phyloP scores from a whole-genome alignment of 2,888 invertebrate species.

The Drosophila formosana region DNA sequence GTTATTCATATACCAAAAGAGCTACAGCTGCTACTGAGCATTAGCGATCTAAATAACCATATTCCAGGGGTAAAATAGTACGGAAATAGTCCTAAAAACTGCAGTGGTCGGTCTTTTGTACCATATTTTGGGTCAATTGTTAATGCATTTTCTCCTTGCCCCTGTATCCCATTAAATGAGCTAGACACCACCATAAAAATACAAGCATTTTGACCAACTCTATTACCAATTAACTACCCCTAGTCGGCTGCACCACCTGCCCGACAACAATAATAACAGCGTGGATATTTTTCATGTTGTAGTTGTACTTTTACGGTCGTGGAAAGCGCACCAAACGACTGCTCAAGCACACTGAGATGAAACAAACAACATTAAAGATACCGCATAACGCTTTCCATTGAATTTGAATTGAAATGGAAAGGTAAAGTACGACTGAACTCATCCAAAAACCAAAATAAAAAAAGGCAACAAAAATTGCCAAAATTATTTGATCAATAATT shows the following conservation, averaged over 20 bases:
- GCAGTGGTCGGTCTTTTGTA: background rate
- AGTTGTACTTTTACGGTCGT: conserved; percentile 73
- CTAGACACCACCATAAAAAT: conserved; percentile 35
- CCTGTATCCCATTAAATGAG: conserved; percentile 16
- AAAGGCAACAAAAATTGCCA: conserved; percentile 33
- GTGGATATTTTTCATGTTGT: conserved; percentile 44
- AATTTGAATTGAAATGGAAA: conserved; percentile 18
- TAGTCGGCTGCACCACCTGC: conserved; percentile 46
- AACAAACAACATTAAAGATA: conserved; percentile 19
- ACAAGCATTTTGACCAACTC: conserved; percentile 62
- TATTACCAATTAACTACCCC: conserved; percentile 71
- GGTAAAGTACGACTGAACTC: conserved; percentile 24
- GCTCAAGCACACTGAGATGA: background rate
- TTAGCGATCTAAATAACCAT: conserved; percentile 8
- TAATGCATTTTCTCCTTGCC: conserved; percentile 47
- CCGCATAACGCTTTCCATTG: conserved; percentile 18
- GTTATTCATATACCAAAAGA: conserved; percentile 51
- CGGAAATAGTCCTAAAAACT: conserved; percentile 3
- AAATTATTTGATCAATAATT: conserved; percentile 81
- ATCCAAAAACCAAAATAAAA: conserved; percentile 5
- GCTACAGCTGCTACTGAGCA: conserved; percentile 47
- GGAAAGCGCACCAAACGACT: conserved; percentile 51
- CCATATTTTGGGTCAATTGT: conserved; percentile 10
- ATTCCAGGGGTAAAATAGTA: conserved; percentile 13
- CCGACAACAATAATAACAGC: conserved; percentile 36